phyloP scores from a whole-genome alignment of 1,140 invertebrate species.

The Brachionus manjavacas region DNA sequence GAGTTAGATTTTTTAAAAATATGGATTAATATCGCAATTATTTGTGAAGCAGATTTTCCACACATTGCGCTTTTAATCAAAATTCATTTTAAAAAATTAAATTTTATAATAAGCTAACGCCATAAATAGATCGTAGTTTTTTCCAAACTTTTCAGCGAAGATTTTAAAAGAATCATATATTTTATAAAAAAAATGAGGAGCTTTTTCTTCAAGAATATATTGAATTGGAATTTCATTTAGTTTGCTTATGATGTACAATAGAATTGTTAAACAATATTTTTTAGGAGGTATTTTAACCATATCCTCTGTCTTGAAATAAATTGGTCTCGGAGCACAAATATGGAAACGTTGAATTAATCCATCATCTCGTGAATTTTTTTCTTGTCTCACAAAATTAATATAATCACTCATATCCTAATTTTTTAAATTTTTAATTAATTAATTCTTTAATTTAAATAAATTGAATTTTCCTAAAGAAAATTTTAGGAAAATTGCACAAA shows the following conservation, averaged over 20 bases:
- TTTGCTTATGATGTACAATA: background rate
- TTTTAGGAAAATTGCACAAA: background rate
- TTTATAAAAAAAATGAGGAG: background rate
- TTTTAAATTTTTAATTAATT: background rate
- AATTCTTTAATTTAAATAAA: background rate
- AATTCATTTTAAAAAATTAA: background rate
- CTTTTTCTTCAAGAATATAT: background rate
- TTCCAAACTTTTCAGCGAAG: background rate
- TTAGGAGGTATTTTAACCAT: background rate
- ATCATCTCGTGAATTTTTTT: conserved; percentile 8
- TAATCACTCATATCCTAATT: background rate
- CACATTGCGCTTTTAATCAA: background rate
- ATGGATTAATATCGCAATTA: background rate
- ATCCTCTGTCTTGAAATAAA: background rate
- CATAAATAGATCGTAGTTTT: background rate
- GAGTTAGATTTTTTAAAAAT: background rate
- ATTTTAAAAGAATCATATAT: background rate
- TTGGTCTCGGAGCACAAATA: background rate
- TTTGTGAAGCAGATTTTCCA: background rate
- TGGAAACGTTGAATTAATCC: conserved; percentile 1
- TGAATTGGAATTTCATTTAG: background rate
- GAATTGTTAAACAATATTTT: background rate
- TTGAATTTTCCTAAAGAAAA: background rate
- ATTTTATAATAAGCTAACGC: background rate
- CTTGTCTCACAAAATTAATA: background rate